Base-by-base conservation (phyloP, 2,797 vertebrate species). In the Glossophaga mutica region DNA sequence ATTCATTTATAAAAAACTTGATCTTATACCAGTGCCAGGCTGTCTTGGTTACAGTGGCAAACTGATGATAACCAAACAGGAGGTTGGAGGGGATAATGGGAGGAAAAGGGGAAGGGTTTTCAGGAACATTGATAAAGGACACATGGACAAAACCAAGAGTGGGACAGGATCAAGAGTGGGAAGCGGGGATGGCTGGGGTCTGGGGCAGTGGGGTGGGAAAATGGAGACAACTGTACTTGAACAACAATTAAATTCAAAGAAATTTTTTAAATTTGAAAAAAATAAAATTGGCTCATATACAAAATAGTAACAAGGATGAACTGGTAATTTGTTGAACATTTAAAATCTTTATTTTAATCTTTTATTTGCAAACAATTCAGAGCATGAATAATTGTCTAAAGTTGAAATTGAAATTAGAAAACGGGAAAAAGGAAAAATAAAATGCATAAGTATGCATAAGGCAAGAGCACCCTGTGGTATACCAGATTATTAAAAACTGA, bases 401-500 rank as follows among this genome's bases (percentile, higher is more conserved):
- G 21, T 74, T 86, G 39, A 82, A 89, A 83, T 85, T 87, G 39
- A 89, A 97, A 76, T 87, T 52, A 83, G 55, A 91, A 96, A 91
- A 39, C 29, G 67, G 11, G 5, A 76, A 77, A 90, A 91, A 50
- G 4, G 1, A 67, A 82, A 93, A 68, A 90, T 78, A 48, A 89
- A 96, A 91, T 65, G 2, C 21, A 70, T 37, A 44, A 88, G 15
- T 10, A 62, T 22, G 6, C 2, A 52, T 18, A 59, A 50, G 4
- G 11, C 3, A 87, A 87, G 79, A 91, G 2, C 8, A 94, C 9
- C 15, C 29, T 42, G 18, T 77, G 26, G 9, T 57, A 50, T 32
- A 67, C 11, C 18, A 89, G 79, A 46, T 82, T 88, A 73, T 91
- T 77, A 87, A 87, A 76, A 83, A 29, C 67, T 59, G 14, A 71